A percentile compares a stretch with the other conserved stretches of the same genome.
Conservation (phyloP, 2,797 vertebrate species). For the Hippocampus kuda region DNA sequence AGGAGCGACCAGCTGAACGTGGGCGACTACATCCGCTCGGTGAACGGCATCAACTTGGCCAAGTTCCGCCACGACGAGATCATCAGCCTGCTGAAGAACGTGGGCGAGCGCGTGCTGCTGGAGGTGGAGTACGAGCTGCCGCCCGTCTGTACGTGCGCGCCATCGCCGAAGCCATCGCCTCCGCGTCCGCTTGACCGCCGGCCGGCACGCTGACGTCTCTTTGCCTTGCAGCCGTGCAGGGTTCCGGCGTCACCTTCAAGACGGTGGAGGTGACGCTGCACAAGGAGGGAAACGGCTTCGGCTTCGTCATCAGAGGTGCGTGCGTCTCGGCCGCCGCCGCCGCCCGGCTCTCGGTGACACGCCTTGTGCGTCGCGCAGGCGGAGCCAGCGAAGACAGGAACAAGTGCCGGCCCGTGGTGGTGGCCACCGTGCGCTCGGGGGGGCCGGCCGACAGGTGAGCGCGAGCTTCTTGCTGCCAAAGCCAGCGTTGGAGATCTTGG, state of each 20-base stretch:
- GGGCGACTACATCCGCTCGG: conserved; percentile 92
- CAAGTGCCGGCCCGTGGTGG: conserved; percentile 93
- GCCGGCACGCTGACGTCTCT: conserved; percentile 10
- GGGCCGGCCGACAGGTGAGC: conserved; percentile 91
- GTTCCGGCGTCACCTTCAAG: conserved; percentile 89
- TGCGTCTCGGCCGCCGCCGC: too few relatives aligned
- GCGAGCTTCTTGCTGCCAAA: background rate
- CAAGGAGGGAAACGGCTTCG: conserved; percentile 96
- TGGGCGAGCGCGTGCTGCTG: conserved; percentile 87
- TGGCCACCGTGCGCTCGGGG: conserved; percentile 89
- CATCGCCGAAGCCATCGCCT: background rate
- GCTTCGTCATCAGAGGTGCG: conserved; percentile 92
- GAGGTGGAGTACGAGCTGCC: conserved; percentile 95
- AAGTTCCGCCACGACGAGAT: conserved; percentile 97
- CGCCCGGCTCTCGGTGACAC: background rate
- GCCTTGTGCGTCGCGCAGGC: conserved; percentile 54
- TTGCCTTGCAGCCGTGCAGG: conserved; percentile 78
- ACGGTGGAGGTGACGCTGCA: conserved; percentile 94
- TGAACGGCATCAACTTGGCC: conserved; percentile 94
- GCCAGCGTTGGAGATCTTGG: too few relatives aligned
- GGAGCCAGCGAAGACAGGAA: conserved; percentile 92
- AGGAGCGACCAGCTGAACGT: conserved; percentile 96
- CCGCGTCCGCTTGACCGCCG: background rate
- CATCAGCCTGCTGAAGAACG: conserved; percentile 95
- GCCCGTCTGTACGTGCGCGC: conserved; percentile 78